A percentile compares a stretch with the other conserved stretches of the same genome.
These are phyloP conservation scores for Mirounga angustirostris DNA, from an alignment of 2,113 vertebrate species.

Conservation along the genomic window DNA sequence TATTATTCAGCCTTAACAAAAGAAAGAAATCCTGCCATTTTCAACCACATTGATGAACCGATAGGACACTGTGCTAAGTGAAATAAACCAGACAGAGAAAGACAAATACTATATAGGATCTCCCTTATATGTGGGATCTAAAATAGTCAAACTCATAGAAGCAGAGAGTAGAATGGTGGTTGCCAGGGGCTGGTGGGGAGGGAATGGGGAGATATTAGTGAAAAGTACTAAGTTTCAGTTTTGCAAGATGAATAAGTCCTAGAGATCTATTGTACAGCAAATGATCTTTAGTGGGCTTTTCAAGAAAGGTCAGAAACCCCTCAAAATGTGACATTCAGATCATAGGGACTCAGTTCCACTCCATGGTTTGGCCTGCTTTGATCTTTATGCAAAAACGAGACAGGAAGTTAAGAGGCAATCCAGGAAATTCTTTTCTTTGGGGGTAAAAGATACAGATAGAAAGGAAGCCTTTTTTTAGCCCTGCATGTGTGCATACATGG, in stretches of 20 bases:
- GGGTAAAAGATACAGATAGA: not conserved
- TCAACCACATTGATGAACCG: not conserved
- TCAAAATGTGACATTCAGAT: conserved; percentile 24
- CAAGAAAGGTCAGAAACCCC: not conserved
- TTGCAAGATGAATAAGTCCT: not conserved
- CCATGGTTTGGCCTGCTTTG: not conserved
- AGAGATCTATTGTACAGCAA: not conserved
- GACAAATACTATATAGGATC: not conserved
- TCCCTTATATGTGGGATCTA: not conserved
- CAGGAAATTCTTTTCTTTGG: not conserved
- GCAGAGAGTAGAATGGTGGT: not conserved
- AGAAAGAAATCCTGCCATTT: not conserved
- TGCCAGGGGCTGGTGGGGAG: not conserved
- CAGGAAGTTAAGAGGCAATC: not conserved
- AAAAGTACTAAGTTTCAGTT: not conserved
- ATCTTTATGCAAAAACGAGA: not conserved
- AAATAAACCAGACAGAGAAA: not conserved
- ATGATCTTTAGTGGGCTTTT: not conserved
- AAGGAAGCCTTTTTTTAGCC: not conserved
- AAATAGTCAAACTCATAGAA: not conserved
- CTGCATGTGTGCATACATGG: not conserved
- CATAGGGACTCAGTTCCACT: not conserved
- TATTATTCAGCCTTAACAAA: not conserved
- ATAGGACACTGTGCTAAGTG: not conserved
- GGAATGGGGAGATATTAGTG: not conserved